Evolutionary conservation across 2,888 invertebrate genomes (phyloP), one percentile per base, ranked within the genome.

Genomic region (Latheticus oryzae): DNA sequence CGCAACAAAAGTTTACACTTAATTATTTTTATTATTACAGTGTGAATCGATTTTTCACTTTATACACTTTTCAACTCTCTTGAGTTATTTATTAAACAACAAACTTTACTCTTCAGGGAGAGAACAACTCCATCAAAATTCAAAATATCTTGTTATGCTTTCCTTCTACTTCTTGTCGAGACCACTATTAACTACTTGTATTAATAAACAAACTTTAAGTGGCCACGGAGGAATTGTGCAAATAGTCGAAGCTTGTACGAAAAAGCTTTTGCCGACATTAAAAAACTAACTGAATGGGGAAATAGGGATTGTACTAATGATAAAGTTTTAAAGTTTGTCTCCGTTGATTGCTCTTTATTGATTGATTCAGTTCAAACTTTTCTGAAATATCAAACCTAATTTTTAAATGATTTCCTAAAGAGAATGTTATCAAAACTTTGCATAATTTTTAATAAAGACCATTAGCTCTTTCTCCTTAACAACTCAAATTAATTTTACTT

Each of bases 1-100:
- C 47, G 47, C 47, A 47, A 47, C 47, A 43, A 43, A 43, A 43
- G 43, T 43, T 43, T 30, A 43, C 28, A 43, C 43, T 28, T 43
- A 43, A 43, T 43, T 43, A 43, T 43, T 43, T 43, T 43, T 43
- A 43, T 30, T 17, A 28, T 42, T 26, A 9, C 21, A n/a, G 11
- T 15, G 8, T 5, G 2, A 3, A 43, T 28, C 43, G 28, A 43
- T 40, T 24, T 11, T 40, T 24, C 17, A 9, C 26, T 7, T 26
- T 26, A 26, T 3, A 26, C 7, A 26, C 3, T 26, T 26, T n/a
- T 7, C 26, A n/a, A n/a, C 13, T 33, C 33, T 21, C 37, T 1
- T 2, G 37, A 9, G 43, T 9, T 43, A 19, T 7, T 43, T 30
- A 43, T 28, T 43, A 37, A 17, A 37, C n/a, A 17, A 19, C n/a